Evolutionary conservation across 2,113 vertebrate species (phyloP).

Genomic region (Lasiurus borealis): DNA sequence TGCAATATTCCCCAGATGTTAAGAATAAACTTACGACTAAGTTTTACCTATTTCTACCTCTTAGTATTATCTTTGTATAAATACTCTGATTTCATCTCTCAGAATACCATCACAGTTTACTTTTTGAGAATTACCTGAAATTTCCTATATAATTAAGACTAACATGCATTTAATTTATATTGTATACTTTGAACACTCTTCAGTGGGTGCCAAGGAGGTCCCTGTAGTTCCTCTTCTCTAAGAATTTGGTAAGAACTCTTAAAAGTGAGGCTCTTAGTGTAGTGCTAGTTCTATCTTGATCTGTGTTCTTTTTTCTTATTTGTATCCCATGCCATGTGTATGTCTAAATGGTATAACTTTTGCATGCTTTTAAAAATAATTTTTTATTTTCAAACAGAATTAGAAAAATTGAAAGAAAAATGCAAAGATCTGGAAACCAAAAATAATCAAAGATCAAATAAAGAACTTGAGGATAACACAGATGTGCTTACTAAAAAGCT

Average conservation of each 20-base stretch:
- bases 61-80: slow-evolving; percentile 9
- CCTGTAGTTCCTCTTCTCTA: background rate
- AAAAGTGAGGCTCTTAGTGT: background rate
- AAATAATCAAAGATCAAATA: slow-evolving; percentile 41
- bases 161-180: slow-evolving; percentile 46
- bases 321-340: background rate
- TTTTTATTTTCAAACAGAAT: slow-evolving; percentile 83
- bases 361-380: slow-evolving; percentile 52
- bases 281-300: background rate
- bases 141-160: slow-evolving; percentile 2
- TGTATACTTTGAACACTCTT: background rate
- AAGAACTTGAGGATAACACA: slow-evolving; percentile 54
- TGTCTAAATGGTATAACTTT: slow-evolving; percentile 46
- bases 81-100: background rate
- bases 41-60: background rate
- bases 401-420: slow-evolving; percentile 87
- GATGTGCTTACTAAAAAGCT: slow-evolving; percentile 71
- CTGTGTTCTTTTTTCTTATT: background rate
- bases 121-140: background rate
- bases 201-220: slow-evolving; percentile 12
- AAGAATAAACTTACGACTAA: background rate
- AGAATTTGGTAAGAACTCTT: slow-evolving; percentile 33
- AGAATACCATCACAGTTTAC: background rate
- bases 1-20: background rate
- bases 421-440: slow-evolving; percentile 80